These are phyloP conservation scores for Brachionus sp. DNA, from an alignment of 1,140 invertebrate species.

Conservation along the genomic window DNA sequence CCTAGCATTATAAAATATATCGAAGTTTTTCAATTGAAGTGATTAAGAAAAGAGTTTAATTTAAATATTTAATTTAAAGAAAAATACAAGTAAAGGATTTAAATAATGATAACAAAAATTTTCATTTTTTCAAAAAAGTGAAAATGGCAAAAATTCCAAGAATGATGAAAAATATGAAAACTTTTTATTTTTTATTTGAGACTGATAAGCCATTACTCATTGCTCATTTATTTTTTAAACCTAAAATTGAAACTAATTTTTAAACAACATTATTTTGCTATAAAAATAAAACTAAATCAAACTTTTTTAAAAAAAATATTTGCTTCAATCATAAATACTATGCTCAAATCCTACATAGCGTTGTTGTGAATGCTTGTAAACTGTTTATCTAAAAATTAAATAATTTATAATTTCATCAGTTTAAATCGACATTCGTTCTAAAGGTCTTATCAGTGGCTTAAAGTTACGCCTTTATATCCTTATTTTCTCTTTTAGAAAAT, in stretches of 20 bases:
- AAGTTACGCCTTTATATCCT: neutral
- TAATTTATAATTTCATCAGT: neutral
- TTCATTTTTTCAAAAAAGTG: neutral
- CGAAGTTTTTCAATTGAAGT: no score
- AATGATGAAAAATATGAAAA: neutral
- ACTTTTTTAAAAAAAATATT: neutral
- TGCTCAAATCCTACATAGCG: neutral
- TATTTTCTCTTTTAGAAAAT: neutral
- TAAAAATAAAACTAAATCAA: neutral
- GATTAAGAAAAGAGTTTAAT: no score
- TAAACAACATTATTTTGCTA: neutral
- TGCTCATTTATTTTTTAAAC: no score
- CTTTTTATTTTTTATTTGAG: no score
- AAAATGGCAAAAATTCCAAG: neutral
- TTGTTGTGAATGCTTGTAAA: slow-evolving; percentile 3
- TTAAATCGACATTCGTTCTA: neutral
- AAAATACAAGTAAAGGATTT: no score
- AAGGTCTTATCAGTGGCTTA: neutral
- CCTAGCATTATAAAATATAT: no score
- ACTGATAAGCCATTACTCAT: no score
- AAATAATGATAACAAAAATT: neutral
- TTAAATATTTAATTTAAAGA: no score
- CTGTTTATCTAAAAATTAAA: slow-evolving; percentile 6
- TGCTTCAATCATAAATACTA: neutral
- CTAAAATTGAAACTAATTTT: neutral